A percentile compares a stretch with the other conserved stretches of the same genome.
These are phyloP conservation scores for Xiphydria camelus DNA, from an alignment of 2,888 invertebrate genomes.

Conservation along the genomic window DNA sequence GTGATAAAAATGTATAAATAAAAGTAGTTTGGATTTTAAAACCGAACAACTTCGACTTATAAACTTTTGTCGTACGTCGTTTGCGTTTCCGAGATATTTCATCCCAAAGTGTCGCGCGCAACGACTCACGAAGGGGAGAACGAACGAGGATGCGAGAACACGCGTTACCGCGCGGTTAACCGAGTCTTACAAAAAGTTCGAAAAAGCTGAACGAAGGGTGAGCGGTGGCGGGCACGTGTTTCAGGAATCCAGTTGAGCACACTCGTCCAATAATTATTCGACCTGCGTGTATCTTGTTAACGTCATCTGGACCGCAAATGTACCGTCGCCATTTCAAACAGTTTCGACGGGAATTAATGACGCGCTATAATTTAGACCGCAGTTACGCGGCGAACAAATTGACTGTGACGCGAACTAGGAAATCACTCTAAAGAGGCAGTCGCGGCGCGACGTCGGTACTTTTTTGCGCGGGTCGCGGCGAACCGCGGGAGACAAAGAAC, in stretches of 20 bases:
- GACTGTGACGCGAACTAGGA: neutral
- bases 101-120: no score
- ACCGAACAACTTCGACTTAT: no score
- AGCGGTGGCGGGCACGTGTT: neutral
- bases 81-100: no score
- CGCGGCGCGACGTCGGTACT: no score
- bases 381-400: neutral
- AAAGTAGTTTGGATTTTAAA: no score
- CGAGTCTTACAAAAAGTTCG: neutral
- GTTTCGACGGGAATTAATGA: neutral
- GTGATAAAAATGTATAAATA: no score
- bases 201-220: neutral
- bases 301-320: slow-evolving; percentile 3
- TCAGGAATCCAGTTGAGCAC: neutral
- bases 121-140: no score
- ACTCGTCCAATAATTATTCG: slow-evolving; percentile 3
- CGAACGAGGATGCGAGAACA: no score
- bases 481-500: no score
- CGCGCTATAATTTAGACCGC: neutral
- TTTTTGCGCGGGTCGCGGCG: no score
- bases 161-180: no score
- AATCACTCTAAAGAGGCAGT: neutral
- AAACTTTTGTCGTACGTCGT: no score
- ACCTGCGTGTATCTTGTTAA: slow-evolving; percentile 3
- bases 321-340: neutral